Percentiles rank a stretch among this genome's conserved stretches.
These are phyloP conservation scores for Clostera curtula DNA, from an alignment of 2,888 invertebrate genomes.

Conservation along the genomic window DNA sequence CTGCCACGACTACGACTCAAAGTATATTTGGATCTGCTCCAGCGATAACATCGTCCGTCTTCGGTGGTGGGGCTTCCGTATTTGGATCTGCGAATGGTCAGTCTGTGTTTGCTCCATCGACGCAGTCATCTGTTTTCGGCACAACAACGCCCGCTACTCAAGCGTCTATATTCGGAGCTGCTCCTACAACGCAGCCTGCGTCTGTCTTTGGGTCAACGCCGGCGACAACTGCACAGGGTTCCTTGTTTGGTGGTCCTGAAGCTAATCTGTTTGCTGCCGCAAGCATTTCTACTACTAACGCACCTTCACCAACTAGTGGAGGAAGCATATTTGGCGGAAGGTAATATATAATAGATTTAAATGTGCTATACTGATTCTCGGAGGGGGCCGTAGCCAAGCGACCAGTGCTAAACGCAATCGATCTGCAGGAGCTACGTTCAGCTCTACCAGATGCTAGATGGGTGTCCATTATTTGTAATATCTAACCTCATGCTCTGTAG, in stretches of 20 bases:
- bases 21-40: conserved; percentile 7
- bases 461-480: too few relatives aligned
- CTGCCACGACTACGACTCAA: conserved; percentile 12
- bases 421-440: too few relatives aligned
- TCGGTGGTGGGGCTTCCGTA: conserved; percentile 6
- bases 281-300: conserved; percentile 59
- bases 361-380: too few relatives aligned
- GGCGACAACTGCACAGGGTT: conserved; percentile 38
- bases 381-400: too few relatives aligned
- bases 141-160: conserved; percentile 18
- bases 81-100: conserved; percentile 15
- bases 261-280: conserved; percentile 56
- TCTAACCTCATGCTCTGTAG: too few relatives aligned
- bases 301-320: conserved; percentile 36
- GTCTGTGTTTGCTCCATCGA: conserved; percentile 29
- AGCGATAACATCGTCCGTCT: not conserved
- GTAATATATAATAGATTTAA: conserved; percentile 26
- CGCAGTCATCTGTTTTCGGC: conserved; percentile 18
- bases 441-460: too few relatives aligned
- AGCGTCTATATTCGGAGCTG: conserved; percentile 35
- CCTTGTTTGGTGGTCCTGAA: conserved; percentile 47
- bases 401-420: too few relatives aligned
- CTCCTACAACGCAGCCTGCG: conserved; percentile 23
- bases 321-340: conserved; percentile 57
- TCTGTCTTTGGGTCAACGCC: conserved; percentile 37